These are phyloP conservation scores for Leptonema lineaticorne DNA, from an alignment of 1,140 invertebrate species.

Conservation along the genomic window DNA sequence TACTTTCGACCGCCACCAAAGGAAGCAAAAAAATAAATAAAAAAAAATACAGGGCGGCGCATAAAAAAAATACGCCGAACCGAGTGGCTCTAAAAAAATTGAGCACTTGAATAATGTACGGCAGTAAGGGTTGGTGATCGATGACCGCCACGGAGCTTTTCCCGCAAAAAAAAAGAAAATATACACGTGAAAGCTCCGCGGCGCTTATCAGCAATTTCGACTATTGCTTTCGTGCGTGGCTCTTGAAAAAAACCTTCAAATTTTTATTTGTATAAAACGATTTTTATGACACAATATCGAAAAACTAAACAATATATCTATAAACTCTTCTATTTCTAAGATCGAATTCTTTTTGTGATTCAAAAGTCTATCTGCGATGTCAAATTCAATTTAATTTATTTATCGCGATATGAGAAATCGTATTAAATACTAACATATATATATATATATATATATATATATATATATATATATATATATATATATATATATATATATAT, in stretches of 20 bases:
- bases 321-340: not conserved
- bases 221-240: not conserved
- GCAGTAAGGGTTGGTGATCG: conserved; percentile 8
- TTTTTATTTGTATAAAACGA: not conserved
- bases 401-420: no score
- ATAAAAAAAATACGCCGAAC: no score
- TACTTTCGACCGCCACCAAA: not conserved
- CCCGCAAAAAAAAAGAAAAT: not conserved
- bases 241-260: not conserved
- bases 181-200: not conserved
- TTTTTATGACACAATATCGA: not conserved
- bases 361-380: not conserved
- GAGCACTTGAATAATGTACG: conserved; percentile 12
- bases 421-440: not conserved
- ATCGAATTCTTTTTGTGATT: not conserved
- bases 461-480: not conserved
- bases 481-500: no score
- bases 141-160: not conserved
- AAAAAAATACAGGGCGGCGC: no score
- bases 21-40: no score
- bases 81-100: conserved; percentile 2
- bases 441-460: not conserved
- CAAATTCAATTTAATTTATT: not conserved
- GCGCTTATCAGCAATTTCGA: not conserved
- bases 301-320: not conserved